phyloP scores from a whole-genome alignment of 2,113 vertebrate genomes.

The Syngnathoides biaculeatus region DNA sequence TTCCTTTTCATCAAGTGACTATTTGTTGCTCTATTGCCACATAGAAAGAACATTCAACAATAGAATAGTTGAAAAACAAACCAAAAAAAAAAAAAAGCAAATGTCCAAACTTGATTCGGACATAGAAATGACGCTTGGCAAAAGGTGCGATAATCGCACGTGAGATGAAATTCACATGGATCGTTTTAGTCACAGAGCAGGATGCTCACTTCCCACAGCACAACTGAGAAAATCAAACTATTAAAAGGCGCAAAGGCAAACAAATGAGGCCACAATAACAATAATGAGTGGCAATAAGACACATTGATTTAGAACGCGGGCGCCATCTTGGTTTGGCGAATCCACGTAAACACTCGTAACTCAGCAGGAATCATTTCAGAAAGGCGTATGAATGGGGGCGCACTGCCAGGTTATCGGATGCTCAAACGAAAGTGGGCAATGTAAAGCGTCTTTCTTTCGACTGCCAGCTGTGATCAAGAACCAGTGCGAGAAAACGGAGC shows the following conservation, averaged over 20 bases:
- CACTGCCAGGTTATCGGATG: too few relatives aligned
- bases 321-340: too few relatives aligned
- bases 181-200: not conserved
- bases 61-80: constrained; percentile 23
- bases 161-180: not conserved
- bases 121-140: not conserved
- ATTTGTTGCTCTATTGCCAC: constrained; percentile 41
- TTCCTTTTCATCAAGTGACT: constrained; percentile 16
- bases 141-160: not conserved
- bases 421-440: too few relatives aligned
- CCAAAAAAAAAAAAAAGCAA: constrained; percentile 20
- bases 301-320: too few relatives aligned
- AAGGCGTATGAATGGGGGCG: too few relatives aligned
- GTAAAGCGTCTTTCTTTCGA: too few relatives aligned
- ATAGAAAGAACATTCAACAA: constrained; percentile 29
- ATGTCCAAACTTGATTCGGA: constrained; percentile 28
- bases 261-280: not conserved
- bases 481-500: too few relatives aligned
- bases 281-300: not conserved
- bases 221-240: not conserved
- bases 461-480: too few relatives aligned
- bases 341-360: too few relatives aligned
- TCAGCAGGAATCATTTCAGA: too few relatives aligned
- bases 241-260: not conserved
- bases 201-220: not conserved